These are phyloP conservation scores for Rostratula benghalensis DNA, from an alignment of 2,113 vertebrate genomes.

Conservation along the genomic window DNA sequence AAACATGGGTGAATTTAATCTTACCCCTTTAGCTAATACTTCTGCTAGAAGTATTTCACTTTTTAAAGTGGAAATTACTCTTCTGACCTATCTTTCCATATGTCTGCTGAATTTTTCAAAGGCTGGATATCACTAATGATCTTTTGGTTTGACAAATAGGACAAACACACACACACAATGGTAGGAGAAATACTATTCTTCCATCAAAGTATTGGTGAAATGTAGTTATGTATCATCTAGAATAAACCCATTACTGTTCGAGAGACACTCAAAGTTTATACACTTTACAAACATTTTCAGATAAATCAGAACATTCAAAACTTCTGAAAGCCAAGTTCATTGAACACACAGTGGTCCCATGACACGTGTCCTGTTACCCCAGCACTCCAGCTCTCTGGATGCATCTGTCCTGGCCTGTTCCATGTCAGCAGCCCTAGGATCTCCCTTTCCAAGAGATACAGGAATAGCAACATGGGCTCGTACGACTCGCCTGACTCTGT, in stretches of 20 bases:
- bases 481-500: fast-evolving
- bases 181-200: not conserved
- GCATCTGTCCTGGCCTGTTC: not conserved
- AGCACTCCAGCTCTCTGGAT: not conserved
- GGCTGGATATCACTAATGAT: not conserved
- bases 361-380: not conserved
- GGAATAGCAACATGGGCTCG: not conserved
- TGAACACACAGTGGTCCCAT: not conserved
- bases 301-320: not conserved
- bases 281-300: not conserved
- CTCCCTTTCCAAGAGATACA: not conserved
- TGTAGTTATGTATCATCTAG: fast-evolving
- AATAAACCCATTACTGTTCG: not conserved
- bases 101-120: not conserved
- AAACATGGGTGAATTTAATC: not conserved
- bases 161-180: not conserved
- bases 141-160: not conserved
- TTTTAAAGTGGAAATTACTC: not conserved
- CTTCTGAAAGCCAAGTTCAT: not conserved
- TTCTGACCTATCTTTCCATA: not conserved
- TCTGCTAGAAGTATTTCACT: not conserved
- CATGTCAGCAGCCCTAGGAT: not conserved
- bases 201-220: not conserved
- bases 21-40: not conserved
- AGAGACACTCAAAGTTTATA: not conserved